phyloP scores from a whole-genome alignment of 2,888 invertebrate species.

The Drosophila pseudotakahashii region DNA sequence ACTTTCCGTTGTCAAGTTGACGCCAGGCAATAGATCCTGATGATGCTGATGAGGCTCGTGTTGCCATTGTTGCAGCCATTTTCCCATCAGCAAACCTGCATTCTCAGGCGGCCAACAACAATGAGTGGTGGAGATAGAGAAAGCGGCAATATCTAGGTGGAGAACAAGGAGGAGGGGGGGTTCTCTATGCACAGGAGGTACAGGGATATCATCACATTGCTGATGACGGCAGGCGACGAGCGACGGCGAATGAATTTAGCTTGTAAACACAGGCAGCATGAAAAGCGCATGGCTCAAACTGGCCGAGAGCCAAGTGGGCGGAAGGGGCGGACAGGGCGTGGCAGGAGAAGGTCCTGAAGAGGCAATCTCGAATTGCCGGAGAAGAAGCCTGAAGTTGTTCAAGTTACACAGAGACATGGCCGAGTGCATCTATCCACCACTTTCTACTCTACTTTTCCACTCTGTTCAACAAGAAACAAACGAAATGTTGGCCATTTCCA shows the following conservation, averaged over 20 bases:
- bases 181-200: not conserved
- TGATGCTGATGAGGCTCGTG: slow-evolving; percentile 49
- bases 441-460: not conserved
- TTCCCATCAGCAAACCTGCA: slow-evolving; percentile 44
- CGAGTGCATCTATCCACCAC: slow-evolving; percentile 23
- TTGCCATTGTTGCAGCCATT: slow-evolving; percentile 36
- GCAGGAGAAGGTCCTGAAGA: slow-evolving; percentile 2
- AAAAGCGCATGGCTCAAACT: slow-evolving; percentile 47
- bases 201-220: slow-evolving; percentile 41
- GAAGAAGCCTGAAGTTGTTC: slow-evolving; percentile 33
- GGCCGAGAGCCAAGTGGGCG: slow-evolving; percentile 37
- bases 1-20: slow-evolving; percentile 4
- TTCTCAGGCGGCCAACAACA: slow-evolving; percentile 38
- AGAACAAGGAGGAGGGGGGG: not conserved
- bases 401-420: slow-evolving; percentile 36
- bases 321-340: not conserved
- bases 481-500: slow-evolving; percentile 13
- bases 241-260: slow-evolving; percentile 48
- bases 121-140: slow-evolving; percentile 6
- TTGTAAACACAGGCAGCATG: slow-evolving; percentile 55
- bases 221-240: slow-evolving; percentile 26
- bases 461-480: slow-evolving; percentile 17
- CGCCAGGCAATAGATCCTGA: slow-evolving; percentile 45
- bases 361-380: slow-evolving; percentile 48
- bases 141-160: slow-evolving; percentile 14